These are phyloP conservation scores for Limnodromus scolopaceus DNA, from an alignment of 2,797 vertebrate species.

Conservation along the genomic window DNA sequence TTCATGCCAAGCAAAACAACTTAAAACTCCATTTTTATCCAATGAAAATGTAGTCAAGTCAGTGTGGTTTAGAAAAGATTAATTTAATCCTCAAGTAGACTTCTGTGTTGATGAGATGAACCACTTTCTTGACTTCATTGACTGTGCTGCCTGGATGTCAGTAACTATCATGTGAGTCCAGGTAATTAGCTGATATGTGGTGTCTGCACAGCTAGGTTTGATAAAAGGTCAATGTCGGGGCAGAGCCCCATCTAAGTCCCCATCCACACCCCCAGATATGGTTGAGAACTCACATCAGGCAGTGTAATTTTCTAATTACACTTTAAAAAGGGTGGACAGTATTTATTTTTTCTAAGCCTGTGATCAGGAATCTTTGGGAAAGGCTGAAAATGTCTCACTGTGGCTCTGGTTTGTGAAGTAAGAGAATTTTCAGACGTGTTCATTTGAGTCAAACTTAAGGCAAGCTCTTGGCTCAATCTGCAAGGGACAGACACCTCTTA, in stretches of 20 bases:
- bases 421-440: neutral
- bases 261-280: neutral
- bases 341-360: neutral
- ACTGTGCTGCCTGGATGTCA: neutral
- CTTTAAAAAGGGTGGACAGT: neutral
- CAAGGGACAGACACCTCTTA: neutral
- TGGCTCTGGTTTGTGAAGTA: neutral
- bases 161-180: neutral
- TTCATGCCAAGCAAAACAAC: neutral
- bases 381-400: neutral
- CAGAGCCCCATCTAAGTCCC: neutral
- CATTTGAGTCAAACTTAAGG: neutral
- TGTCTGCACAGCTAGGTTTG: neutral
- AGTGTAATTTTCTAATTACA: neutral
- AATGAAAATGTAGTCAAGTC: neutral
- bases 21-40: neutral
- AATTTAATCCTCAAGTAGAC: neutral
- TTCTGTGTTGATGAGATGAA: neutral
- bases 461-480: neutral
- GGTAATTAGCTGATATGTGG: neutral
- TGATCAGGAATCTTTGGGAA: neutral
- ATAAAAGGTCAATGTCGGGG: neutral
- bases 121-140: neutral
- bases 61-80: neutral
- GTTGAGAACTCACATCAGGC: neutral